A percentile compares a stretch with the other conserved stretches of the same genome.
These are phyloP conservation scores for Origma solitaria DNA, from an alignment of 2,113 vertebrate genomes.

Conservation along the genomic window DNA sequence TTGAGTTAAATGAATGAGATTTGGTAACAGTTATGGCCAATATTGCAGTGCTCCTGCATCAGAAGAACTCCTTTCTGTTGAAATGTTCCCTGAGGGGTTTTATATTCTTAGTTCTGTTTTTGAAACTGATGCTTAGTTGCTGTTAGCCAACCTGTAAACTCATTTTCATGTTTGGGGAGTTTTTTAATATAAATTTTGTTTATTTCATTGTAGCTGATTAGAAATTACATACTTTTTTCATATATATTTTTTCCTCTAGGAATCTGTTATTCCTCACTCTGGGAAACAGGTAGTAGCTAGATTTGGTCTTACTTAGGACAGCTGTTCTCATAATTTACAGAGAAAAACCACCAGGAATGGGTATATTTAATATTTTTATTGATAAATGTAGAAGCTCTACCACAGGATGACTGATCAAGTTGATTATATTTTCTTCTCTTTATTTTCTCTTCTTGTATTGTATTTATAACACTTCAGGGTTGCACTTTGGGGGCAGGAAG, in stretches of 20 bases:
- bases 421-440: background rate
- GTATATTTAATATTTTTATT: background rate
- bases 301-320: background rate
- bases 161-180: background rate
- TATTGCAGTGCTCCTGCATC: background rate
- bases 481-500: background rate
- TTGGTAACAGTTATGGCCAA: background rate
- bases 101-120: background rate
- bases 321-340: background rate
- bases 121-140: background rate
- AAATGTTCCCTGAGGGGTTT: background rate
- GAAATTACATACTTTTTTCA: background rate
- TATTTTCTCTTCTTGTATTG: background rate
- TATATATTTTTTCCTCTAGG: background rate
- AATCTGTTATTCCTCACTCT: background rate
- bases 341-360: background rate
- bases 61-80: background rate
- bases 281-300: background rate
- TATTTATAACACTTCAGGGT: background rate
- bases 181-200: background rate
- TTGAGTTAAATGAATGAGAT: background rate
- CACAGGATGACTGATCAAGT: background rate
- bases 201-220: background rate
- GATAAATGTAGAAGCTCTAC: background rate
- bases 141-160: background rate